Base-by-base conservation (phyloP, 1,140 invertebrate genomes). In the Geopemphigus sp. region DNA sequence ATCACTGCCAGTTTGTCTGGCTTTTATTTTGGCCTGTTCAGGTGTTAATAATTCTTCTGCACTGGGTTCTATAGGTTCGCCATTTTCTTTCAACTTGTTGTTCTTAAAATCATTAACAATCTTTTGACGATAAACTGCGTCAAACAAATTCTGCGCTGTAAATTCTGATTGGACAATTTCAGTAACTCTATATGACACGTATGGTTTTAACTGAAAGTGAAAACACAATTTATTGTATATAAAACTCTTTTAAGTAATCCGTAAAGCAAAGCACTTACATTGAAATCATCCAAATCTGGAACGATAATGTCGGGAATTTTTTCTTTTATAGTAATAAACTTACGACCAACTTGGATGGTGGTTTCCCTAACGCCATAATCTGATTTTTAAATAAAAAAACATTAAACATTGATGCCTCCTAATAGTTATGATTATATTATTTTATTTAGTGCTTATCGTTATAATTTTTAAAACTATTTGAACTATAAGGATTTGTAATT, bases 241-340 rank as follows among this genome's bases (percentile, higher is more conserved):
- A 29, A 56, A 1, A 8, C 17, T 32, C 5, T 47, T 74, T 54
- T 4, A 39, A 53, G 6, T 32, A 10, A 24, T n/a, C n/a, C n/a
- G 24, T 50, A 22, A 53, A 76, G 64, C 19, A n/a, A 14, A 45
- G n/a, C 19, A 80, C 84, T 83, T 86, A 90, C 89, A 82, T 91
- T 85, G 84, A 89, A 95, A 81, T 88, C 90, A 82, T 89, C 91
- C 6, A 98, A 86, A 85, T 97, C 91, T 1, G 97, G 97, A 22
- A 98, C 96, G 81, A 98, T 90, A 19, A 98, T 84, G 85, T 98
- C 93, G 15, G 96, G 95, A 82, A 96, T 90, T 90, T 93, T 95
- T 89, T 98, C 96, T n/a, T 91, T 91, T 22, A 98, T 85, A 26
- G 83, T 82, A 5, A 91, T 85, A 85, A 89, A 94, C 82, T 87